Evolutionary conservation across 2,888 invertebrate species (phyloP), one percentile per base, ranked within the genome.

Genomic region (Onthophagus sagittarius): DNA sequence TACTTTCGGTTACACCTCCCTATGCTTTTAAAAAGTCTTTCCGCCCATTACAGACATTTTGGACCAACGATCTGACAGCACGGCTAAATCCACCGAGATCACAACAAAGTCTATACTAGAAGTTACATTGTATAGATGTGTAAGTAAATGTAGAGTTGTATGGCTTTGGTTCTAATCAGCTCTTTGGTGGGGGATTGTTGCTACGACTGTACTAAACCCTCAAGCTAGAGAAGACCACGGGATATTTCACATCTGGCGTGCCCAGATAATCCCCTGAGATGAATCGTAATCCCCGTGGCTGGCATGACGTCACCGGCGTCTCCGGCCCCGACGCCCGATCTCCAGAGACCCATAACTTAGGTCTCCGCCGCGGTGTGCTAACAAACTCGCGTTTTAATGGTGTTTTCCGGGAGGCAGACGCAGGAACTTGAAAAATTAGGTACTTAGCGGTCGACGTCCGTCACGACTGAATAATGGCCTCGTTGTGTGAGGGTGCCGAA

Each of bases 261-360:
- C 78, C 76, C 70, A 76, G 81, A 80, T 82, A 82, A 82, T 83
- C 83, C 83, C 83, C 65, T 73, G 81, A 81, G 83, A 83, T 81
- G 81, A 80, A 81, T 81, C 80, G 80, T 81, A 81, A 83, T 83
- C 83, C 81, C 80, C 72, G 78, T 76, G 79, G 81, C 79, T 79
- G 79, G 80, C 80, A 78, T 83, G 84, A 84, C 83, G 83, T 84
- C 82, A 83, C 78, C 79, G 76, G 77, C 74, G 74, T 75, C 75
- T 75, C 73, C 77, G 73, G 63, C 69, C 69, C 70, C 72, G 72
- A 39, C 69, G 72, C 71, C 72, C 72, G 71, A 75, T 74, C 79
- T 73, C 77, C 31, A 69, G 78, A 76, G 78, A 63, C 76, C 77
- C 76, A 79, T 82, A 82, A 82, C 80, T 82, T 79, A 81, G 80